Base-by-base conservation (phyloP, 1,140 invertebrate species). In the Tetranychus cinnabarinus region DNA sequence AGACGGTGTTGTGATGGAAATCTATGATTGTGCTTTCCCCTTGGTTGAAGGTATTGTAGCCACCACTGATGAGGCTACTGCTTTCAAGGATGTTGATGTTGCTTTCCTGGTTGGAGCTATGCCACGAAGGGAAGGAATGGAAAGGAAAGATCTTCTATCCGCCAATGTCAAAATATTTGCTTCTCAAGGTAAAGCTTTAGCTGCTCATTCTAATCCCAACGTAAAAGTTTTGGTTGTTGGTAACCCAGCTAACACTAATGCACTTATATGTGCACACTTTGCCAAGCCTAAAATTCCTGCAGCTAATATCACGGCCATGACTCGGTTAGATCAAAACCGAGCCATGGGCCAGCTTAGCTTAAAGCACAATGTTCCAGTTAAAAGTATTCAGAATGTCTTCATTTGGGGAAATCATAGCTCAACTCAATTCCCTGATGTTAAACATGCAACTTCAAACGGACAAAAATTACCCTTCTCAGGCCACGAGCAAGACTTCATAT, bases 361-460 rank as follows among this genome's bases (percentile, higher is more conserved):
- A 6, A 69, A 71, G 34, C 62, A 78, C 23, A 72, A 83, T 60
- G 72, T 79, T n/a, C 64, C 72, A 23, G 81, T 86, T 46, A 78
- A 79, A 61, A 77, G 82, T 68, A 82, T 97, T 2, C 81, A 80
- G 66, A 95, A 96, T 72, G 83, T 93, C 6, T 86, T 93, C 61
- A 98, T 99, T 69, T 99, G 96, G 96, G 96, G 96, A 35, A 99
- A 99, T 74, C 96, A 99, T 70, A 97, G 92, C 1, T 90, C 89
- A 6, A 99, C 96, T 3, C 95, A 98, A 75, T 97, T 88, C 73
- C 95, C 96, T 31, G 95, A 99, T 80, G 84, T 85, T 12, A 76
- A 78, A n/a, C 83, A 92, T 72, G 91, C 90, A 57, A 72, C 77
- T 48, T 60, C 73, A 70, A 56, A 74, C 77, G 67, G 73, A 71